Base-by-base conservation (phyloP, 1,140 invertebrate genomes). In the Oreohelix idahoensis region DNA sequence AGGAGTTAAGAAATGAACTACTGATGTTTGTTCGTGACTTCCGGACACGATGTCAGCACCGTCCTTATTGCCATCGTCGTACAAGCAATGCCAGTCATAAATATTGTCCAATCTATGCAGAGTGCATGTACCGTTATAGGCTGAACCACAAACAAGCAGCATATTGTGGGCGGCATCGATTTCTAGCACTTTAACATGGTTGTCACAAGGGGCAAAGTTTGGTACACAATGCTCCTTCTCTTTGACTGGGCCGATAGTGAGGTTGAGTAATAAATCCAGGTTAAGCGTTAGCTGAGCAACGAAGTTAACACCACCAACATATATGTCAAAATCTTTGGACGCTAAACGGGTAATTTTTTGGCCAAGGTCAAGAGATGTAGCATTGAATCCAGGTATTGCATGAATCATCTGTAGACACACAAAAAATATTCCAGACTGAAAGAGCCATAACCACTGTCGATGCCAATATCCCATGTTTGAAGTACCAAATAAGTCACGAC, bases 131-230 rank as follows among this genome's bases (percentile, higher is more conserved):
- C 79, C 79, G 1, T 51, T 23, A 29, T 71, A 81, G 32, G 79
- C 79, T 2, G 79, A 81, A 11, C 79, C 79, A 71, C 79, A 81
- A 13, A 81, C 79, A 1, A 81, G 26, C 10, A 81, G 42, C 69
- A 45, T 58, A 2, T 81, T n/a, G 1, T 36, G 63, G 0, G 5
- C 49, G 5, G 1, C 0, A 53, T 71, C 66, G 13, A 81, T 32
- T 49, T 70, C 66, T 11, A 81, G 32, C 1, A 51, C 32, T 36
- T 29, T 15, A 0, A 81, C 69, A 42, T 20, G n/a, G 79, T 81
- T 81, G n/a, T 70, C 63, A 66, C 79, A 81, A 42, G 79, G 79
- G 1, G 69, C 79, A n/a, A 38, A n/a, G 26, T 49, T 1, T n/a
- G 63, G 39, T 42, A 17, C 38, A 39, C 79, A 81, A 66, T 71